phyloP scores from a whole-genome alignment of 2,113 vertebrate genomes.

The Hemicordylus capensis region DNA sequence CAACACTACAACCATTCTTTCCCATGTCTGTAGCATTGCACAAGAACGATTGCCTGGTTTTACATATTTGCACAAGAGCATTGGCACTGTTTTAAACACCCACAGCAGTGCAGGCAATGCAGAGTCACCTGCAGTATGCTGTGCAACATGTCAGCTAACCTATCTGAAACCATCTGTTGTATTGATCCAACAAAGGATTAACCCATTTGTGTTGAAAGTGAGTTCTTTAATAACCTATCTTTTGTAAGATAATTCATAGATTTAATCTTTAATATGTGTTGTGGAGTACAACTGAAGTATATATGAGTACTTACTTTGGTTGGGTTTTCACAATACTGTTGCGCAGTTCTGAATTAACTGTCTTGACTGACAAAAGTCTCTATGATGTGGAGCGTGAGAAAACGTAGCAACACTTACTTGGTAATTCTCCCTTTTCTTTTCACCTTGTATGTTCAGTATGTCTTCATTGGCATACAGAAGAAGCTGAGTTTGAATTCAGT shows the following conservation, averaged over 20 bases:
- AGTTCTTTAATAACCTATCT: not conserved
- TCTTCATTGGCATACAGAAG: not conserved
- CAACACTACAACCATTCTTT: no score
- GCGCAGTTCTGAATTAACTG: not conserved
- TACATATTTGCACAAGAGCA: no score
- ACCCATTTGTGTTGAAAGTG: not conserved
- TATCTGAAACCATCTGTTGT: not conserved
- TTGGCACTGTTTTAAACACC: no score
- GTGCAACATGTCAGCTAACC: no score
- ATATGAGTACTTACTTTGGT: not conserved
- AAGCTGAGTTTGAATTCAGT: not conserved
- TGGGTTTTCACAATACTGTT: not conserved
- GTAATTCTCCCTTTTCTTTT: not conserved
- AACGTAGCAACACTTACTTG: not conserved
- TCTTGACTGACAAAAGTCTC: not conserved
- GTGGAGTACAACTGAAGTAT: slow-evolving; percentile 48
- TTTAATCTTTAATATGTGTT: slow-evolving; percentile 48
- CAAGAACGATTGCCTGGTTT: no score
- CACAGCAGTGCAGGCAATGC: no score
- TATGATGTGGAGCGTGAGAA: not conserved
- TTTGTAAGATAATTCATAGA: slow-evolving; percentile 22
- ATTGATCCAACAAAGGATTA: not conserved
- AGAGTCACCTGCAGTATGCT: no score
- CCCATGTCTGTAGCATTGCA: no score
- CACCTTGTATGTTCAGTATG: not conserved